Percentiles rank a stretch among this genome's conserved stretches.
phyloP scores from a whole-genome alignment of 2,113 vertebrate species.

The Corydoras sp. region DNA sequence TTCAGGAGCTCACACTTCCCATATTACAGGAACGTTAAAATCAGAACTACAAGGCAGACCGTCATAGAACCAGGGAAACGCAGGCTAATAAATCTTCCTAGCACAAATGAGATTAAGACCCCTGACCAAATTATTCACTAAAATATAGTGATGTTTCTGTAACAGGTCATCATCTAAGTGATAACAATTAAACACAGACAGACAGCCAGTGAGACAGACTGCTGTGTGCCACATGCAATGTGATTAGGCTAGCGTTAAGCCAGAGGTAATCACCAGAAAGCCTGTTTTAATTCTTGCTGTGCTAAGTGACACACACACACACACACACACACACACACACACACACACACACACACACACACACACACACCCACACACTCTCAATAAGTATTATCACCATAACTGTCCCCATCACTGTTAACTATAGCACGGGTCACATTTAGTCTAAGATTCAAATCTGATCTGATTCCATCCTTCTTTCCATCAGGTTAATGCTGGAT shows the following conservation, averaged over 20 bases:
- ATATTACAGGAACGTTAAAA: too few relatives aligned
- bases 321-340: constrained; percentile 34
- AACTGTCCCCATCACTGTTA: not conserved
- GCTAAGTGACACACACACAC: constrained; percentile 33
- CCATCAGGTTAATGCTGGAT: too few relatives aligned
- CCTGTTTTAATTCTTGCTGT: constrained; percentile 50
- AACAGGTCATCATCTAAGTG: not conserved
- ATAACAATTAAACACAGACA: constrained; percentile 10
- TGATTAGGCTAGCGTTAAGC: constrained; percentile 48
- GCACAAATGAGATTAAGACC: too few relatives aligned
- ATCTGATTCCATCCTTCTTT: too few relatives aligned
- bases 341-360: constrained; percentile 32
- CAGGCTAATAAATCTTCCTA: too few relatives aligned
- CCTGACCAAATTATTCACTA: too few relatives aligned
- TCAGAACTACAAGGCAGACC: too few relatives aligned
- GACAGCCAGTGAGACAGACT: constrained; percentile 17
- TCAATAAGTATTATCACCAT: not conserved
- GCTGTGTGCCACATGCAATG: constrained; percentile 44
- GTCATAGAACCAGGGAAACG: too few relatives aligned
- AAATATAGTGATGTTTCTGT: too few relatives aligned
- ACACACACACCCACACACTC: constrained; percentile 35
- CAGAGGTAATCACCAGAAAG: constrained; percentile 48
- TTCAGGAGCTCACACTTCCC: too few relatives aligned
- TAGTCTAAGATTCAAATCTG: too few relatives aligned
- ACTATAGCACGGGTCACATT: too few relatives aligned